Evolutionary conservation across 2,888 invertebrate genomes (phyloP), one percentile per base, ranked within the genome.

Genomic region (Salpingus planirostris): DNA sequence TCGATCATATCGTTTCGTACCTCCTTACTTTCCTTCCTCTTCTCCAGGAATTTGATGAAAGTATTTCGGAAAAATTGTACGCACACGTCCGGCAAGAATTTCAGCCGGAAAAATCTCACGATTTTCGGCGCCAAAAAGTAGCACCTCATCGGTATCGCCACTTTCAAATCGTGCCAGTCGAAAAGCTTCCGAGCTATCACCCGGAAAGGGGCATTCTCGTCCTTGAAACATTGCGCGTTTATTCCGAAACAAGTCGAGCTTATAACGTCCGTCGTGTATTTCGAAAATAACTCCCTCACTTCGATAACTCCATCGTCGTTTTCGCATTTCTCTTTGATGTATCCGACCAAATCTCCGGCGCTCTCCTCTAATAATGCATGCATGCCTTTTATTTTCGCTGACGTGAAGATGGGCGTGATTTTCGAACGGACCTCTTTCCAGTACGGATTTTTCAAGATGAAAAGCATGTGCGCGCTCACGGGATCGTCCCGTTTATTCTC

Each of bases 381-480:
- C 68, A 70, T 68, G 23, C 53, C 54, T 44, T 64, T 69, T 38
- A 73, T 53, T 49, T 71, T 72, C 13, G 67, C 68, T 1, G 65
- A 60, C 2, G 70, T 66, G 44, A 72, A 64, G 0, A 66, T 65
- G 1, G 71, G 71, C 0, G 68, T 64, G 13, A 72, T 53, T 36
- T 68, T 68, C 1, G 59, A 49, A 13, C 73, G 55, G 8, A 71
- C 45, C 18, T 57, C 58, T 42, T 64, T 67, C 73, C 73, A 73
- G 2, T 62, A 58, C 0, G 65, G 62, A 27, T 66, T 67, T 27
- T 59, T 62, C 21, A 67, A 38, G 2, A 61, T 57, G 31, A 68
- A 49, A 11, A 65, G 40, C 46, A 61, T 59, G 21, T 54, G 54
- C 49, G 59, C 57, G 26, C 12, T 5, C 11, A 11, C 5, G 5